Base-by-base conservation (phyloP, 2,888 invertebrate genomes). In the Pseudococcus viburni region DNA sequence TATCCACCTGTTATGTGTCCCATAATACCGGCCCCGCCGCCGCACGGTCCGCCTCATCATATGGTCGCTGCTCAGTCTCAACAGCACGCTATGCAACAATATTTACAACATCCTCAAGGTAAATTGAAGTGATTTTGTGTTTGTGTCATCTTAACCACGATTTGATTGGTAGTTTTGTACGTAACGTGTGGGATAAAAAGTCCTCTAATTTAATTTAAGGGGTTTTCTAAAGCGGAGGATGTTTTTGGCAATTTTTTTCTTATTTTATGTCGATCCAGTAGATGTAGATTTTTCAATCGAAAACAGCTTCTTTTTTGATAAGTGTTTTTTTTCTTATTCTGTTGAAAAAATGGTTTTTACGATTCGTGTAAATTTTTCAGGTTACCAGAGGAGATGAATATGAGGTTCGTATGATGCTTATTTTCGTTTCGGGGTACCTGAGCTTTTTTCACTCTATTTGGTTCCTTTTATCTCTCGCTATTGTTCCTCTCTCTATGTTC, bases 101-200 rank as follows among this genome's bases (percentile, higher is more conserved):
- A 85, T 77, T 15, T 88, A 8, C 88, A 88, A 19, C 88, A 88
- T 85, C 88, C 85, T 22, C 85, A 84, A 68, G 80, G 88, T 88
- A 48, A 77, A 39, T 85, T n/a, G 9, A 12, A 3, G 8, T 64
- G 9, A 64, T 86, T 26, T 33, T 8, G 33, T 12, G 3, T n/a
- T 17, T 39, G 17, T 19, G 64, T 64, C 22, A 55, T n/a, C 26
- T 33, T 26, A 51, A 64, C n/a, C 12, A 7, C 22, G n/a, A 33
- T 46, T 22, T 15, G 42, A 19, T 64, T 19, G 73, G 19, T 4
- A 39, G 5, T 33, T 33, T 33, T 15, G 15, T 83, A 22, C 46
- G 19, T 8, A 46, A 83, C 19, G 19, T 83, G 19, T 83, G 0
- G 19, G 19, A 33, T 19, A 9, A 8, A 46, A 6, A 73, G 64